A percentile compares a stretch with the other conserved stretches of the same genome.
Conservation (phyloP, 2,888 invertebrate genomes). For the Monoplex corrugatus region DNA sequence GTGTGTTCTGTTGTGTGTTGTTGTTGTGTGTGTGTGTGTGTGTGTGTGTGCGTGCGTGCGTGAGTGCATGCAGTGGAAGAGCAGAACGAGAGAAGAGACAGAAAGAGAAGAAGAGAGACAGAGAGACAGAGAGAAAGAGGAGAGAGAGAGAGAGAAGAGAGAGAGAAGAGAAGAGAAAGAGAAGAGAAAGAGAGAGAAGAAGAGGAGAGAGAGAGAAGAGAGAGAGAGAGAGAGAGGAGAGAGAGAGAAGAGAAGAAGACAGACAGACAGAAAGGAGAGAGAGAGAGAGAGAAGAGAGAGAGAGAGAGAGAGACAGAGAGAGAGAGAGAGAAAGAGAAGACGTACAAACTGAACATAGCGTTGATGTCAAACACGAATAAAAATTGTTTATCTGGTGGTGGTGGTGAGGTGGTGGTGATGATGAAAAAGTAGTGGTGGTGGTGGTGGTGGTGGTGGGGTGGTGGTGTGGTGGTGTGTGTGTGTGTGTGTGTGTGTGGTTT, state of each 20-base stretch:
- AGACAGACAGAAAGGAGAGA: not conserved
- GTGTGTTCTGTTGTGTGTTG: too few relatives aligned
- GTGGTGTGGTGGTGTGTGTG: not conserved
- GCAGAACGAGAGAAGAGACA: not conserved
- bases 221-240: not conserved
- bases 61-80: not conserved
- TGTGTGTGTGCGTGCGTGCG: too few relatives aligned
- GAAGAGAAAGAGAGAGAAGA: not conserved
- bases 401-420: too few relatives aligned
- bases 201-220: not conserved
- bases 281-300: not conserved
- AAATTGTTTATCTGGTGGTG: too few relatives aligned
- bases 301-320: not conserved
- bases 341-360: too few relatives aligned
- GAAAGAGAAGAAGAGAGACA: not conserved
- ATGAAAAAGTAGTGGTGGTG: too few relatives aligned
- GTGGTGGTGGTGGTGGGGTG: too few relatives aligned
- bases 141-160: not conserved
- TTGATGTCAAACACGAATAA: too few relatives aligned
- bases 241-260: not conserved
- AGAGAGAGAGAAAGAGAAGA: not conserved
- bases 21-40: too few relatives aligned
- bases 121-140: slow-evolving; percentile 20
- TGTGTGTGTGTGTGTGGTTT: not conserved
- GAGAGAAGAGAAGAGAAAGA: not conserved